These are phyloP conservation scores for Blastobasis lacticolella DNA, from an alignment of 2,888 invertebrate genomes.

Conservation along the genomic window DNA sequence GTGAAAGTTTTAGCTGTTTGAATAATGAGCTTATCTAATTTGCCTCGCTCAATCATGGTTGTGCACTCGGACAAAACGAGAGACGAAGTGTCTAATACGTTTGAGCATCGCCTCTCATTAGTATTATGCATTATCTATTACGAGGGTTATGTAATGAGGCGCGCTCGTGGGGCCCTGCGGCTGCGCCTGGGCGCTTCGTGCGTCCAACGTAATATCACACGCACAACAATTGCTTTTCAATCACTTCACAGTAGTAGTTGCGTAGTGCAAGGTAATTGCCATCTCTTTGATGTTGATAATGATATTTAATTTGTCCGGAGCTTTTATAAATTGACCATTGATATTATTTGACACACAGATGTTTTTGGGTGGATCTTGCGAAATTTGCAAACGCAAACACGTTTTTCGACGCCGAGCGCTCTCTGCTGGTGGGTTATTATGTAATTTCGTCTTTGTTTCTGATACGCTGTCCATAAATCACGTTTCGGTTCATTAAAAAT, in stretches of 20 bases:
- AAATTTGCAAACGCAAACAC: no score
- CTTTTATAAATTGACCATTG: no score
- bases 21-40: conserved; percentile 55
- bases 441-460: conserved; percentile 7
- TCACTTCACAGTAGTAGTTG: background rate
- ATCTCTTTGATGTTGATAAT: no score
- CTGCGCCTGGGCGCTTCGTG: conserved; percentile 32
- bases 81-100: conserved; percentile 53
- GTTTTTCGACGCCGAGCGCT: no score
- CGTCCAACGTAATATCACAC: background rate
- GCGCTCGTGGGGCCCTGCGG: conserved; percentile 48
- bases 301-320: no score
- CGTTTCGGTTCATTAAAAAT: conserved; percentile 7
- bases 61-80: conserved; percentile 33
- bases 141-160: conserved; percentile 49
- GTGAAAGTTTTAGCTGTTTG: conserved; percentile 47
- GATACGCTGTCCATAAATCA: conserved; percentile 7
- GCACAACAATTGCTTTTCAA: background rate
- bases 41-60: conserved; percentile 57
- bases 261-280: no score
- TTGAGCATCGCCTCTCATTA: conserved; percentile 67
- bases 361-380: no score
- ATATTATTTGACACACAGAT: no score
- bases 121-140: conserved; percentile 65
- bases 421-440: background rate